Evolutionary conservation across 2,113 vertebrate genomes (phyloP).

Genomic region (Calypte anna): DNA sequence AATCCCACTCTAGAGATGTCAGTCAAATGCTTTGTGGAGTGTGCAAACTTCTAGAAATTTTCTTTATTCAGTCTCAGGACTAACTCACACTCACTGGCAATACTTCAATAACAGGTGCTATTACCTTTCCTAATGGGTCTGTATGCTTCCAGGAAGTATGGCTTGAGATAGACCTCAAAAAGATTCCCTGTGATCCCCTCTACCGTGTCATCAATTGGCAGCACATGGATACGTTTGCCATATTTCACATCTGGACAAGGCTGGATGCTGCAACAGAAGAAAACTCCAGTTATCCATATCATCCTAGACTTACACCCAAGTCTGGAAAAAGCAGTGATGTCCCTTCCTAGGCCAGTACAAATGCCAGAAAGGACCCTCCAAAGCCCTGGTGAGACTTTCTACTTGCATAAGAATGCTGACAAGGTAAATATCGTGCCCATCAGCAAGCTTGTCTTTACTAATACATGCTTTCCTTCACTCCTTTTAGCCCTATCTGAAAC

Average conservation of each 20-base stretch:
- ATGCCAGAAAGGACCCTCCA: not conserved
- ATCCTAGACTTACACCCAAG: not conserved
- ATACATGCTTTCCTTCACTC: not conserved
- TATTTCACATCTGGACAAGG: conserved; percentile 99
- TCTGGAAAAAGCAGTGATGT: not conserved
- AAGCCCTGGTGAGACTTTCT: not conserved
- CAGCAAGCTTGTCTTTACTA: not conserved
- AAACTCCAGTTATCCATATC: conserved; percentile 34
- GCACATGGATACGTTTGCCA: conserved; percentile 94
- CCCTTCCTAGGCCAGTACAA: not conserved
- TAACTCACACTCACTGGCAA: not conserved
- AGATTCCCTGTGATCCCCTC: conserved; percentile 98
- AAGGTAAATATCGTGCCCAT: not conserved
- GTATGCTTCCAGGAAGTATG: conserved; percentile 98
- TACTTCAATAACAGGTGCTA: not conserved
- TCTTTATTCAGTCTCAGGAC: not conserved
- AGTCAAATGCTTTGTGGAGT: not conserved
- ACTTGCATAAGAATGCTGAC: not conserved
- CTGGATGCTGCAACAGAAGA: conserved; percentile 89
- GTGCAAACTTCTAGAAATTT: not conserved
- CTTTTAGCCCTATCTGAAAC: not conserved
- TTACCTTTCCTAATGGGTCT: conserved; percentile 97
- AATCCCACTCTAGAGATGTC: not conserved
- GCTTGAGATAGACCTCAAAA: conserved; percentile 98
- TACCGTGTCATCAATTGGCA: conserved; percentile 98